Evolutionary conservation across 2,888 invertebrate genomes (phyloP).

Genomic region (Pseudococcus viburni): DNA sequence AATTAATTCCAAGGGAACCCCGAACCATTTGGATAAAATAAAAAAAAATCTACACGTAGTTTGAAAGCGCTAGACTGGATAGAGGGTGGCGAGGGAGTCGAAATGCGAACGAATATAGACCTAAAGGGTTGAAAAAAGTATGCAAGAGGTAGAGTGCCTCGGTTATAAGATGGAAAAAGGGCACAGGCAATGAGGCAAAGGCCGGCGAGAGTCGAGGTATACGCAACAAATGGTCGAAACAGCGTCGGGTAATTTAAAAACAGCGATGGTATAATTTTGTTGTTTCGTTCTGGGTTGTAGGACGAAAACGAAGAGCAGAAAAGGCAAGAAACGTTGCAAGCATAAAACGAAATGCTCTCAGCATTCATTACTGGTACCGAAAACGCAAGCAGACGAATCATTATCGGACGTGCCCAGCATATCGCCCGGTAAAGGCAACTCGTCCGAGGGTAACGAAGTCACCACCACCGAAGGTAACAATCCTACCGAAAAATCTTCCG

Average conservation of each 20-base stretch:
- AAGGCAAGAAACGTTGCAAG: constrained; percentile 62
- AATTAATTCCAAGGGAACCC: background rate
- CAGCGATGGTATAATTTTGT: constrained; percentile 23
- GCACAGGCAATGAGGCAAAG: background rate
- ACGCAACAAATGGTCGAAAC: constrained; percentile 19
- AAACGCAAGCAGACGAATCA: constrained; percentile 60
- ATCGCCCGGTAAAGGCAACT: constrained; percentile 55
- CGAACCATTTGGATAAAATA: background rate
- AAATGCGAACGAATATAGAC: too few species aligned
- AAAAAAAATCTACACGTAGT: background rate
- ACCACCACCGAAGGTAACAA: background rate
- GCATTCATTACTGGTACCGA: constrained; percentile 57
- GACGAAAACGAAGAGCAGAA: constrained; percentile 49
- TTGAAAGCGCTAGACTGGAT: background rate
- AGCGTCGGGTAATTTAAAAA: background rate
- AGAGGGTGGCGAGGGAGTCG: too few species aligned
- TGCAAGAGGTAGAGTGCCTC: background rate
- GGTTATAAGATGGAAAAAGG: background rate
- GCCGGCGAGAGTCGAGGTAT: background rate
- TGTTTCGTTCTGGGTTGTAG: background rate
- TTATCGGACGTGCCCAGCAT: constrained; percentile 61
- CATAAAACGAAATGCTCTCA: constrained; percentile 65
- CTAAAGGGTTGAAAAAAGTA: too few species aligned
- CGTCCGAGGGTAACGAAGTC: constrained; percentile 43
- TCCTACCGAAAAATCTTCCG: background rate